A percentile compares a stretch with the other conserved stretches of the same genome.
These are phyloP conservation scores for Acanthosepion lycidas DNA, from an alignment of 2,888 invertebrate genomes.

Conservation along the genomic window DNA sequence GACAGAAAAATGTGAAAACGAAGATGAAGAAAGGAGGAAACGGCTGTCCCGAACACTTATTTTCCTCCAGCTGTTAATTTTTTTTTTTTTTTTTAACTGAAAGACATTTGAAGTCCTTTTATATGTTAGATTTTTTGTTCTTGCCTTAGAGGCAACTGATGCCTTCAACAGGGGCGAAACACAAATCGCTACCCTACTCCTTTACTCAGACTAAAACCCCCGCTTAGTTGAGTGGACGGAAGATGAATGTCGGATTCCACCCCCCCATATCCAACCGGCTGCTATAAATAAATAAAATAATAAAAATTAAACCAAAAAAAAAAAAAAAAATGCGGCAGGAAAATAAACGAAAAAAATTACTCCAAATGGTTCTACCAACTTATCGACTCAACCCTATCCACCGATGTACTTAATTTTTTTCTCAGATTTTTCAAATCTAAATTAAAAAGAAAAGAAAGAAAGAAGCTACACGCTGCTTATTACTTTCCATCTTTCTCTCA, in stretches of 20 bases:
- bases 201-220: neutral
- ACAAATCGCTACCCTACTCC: neutral
- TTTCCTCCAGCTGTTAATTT: slow-evolving; percentile 1
- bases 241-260: no score
- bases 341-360: no score
- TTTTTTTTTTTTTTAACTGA: neutral
- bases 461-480: neutral
- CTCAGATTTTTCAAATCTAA: neutral
- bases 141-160: neutral
- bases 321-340: neutral
- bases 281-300: neutral
- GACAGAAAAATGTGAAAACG: neutral
- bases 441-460: neutral
- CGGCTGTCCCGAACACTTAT: neutral
- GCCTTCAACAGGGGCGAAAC: neutral
- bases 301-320: neutral
- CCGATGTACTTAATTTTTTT: no score
- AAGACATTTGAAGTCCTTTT: slow-evolving; percentile 7
- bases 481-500: no score
- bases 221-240: no score
- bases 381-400: no score
- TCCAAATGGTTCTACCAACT: no score
- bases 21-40: neutral
- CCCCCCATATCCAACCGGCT: no score
- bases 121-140: neutral